Base-by-base conservation (phyloP, 2,888 invertebrate species). In the Drosophila subsilvestris region DNA sequence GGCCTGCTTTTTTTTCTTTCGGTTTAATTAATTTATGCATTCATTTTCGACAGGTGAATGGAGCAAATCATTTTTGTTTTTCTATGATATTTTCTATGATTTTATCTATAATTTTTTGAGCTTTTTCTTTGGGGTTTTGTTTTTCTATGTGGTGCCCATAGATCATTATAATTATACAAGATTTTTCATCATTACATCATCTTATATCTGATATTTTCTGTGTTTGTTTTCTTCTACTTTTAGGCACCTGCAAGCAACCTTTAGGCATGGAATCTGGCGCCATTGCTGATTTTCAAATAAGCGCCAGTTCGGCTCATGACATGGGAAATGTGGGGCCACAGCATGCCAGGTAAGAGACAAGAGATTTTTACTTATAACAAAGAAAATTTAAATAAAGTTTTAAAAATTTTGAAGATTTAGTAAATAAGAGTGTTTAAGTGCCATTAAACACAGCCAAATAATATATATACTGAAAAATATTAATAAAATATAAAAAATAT, bases 261-360 rank as follows among this genome's bases (percentile, higher is more conserved):
- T 92, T 97, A 91, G 97, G 97, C 80, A 96, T 97, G 96, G 96
- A 96, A 93, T 95, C 95, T 57, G 95, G 96, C 66, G 94, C 93
- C 76, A 96, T 97, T 89, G 94, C 94, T 82, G 96, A 97, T 92
- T 93, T 94, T 79, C 95, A 96, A 91, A 95, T 97, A 91, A 94
- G 95, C 63, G 96, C 96, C 75, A 96, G 96, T 88, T 96, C 96
- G 55, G 95, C 96, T 78, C 96, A 96, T 92, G 96, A 97, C 91
- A 94, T 94, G 86, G 95, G 95, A 86, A 96, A 95, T 91, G 96
- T 97, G 69, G 97, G 97, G 84, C 96, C 97, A 44, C 95, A 95
- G 88, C 95, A 95, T 92, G 96, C 95, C 91, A 95, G 97, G 97
- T 96, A 92, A 93, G 93, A 81, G 14, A 0, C 18, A 2, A 25